These are phyloP conservation scores for Seladonia tumulorum DNA, from an alignment of 2,888 invertebrate genomes.

Conservation along the genomic window DNA sequence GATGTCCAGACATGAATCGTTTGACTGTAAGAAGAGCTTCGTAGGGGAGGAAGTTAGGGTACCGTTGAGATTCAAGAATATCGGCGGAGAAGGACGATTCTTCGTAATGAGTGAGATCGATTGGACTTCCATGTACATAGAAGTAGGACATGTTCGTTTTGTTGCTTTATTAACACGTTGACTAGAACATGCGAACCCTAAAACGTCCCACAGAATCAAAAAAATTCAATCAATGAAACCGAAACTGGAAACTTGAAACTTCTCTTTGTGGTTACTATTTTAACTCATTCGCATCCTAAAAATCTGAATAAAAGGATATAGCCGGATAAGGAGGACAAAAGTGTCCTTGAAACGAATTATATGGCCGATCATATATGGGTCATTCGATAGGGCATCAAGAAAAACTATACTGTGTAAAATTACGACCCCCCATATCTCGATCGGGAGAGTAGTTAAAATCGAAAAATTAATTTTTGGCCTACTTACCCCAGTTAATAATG, in stretches of 20 bases:
- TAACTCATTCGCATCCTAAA: background rate
- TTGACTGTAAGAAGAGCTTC: constrained; percentile 83
- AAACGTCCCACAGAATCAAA: background rate
- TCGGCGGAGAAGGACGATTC: constrained; percentile 82
- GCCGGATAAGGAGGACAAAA: no score
- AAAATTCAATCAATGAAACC: background rate
- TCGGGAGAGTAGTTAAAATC: no score
- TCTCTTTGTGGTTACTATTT: background rate
- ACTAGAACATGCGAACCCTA: background rate
- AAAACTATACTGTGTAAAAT: no score
- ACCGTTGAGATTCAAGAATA: constrained; percentile 79
- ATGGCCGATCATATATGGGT: no score
- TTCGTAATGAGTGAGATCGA: constrained; percentile 84
- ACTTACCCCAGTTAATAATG: no score
- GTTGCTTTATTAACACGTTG: background rate
- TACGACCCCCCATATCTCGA: no score
- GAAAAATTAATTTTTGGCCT: no score
- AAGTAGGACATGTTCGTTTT: constrained; percentile 76
- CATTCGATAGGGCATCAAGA: no score
- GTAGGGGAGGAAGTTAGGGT: constrained; percentile 79
- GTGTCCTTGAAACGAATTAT: no score
- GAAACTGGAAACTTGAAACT: background rate
- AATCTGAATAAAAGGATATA: background rate
- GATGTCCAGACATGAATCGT: constrained; percentile 7
- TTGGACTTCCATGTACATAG: constrained; percentile 82